Base-by-base conservation (phyloP, 2,113 vertebrate genomes). In the Acrocephalus kingi region DNA sequence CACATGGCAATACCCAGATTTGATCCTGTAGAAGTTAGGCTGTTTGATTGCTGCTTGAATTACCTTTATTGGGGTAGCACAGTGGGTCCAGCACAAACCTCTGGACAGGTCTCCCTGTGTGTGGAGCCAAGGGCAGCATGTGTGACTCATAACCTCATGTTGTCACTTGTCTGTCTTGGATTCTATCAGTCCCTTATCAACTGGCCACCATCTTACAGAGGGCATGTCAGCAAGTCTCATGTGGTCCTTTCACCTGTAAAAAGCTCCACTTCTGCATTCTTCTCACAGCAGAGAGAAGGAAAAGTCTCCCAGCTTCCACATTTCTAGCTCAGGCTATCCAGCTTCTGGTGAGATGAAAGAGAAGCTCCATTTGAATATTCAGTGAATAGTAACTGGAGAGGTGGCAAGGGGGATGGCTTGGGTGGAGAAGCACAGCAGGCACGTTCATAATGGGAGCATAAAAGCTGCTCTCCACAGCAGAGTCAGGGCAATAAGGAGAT, bases 361-460 rank as follows among this genome's bases (percentile, higher is more conserved):
- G 49, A 79, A 78, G 7, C 52, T 62, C 35, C 33, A 17, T 82
- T 82, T 83, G 35, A 64, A 46, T 59, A 17, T 49, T 59, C 15
- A n/a, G 23, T 39, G 43, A 55, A 19, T 22, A 35, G 51, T 45
- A 30, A 21, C 51, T 33, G 48, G 71, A 68, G 20, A 73, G 27
- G 6, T 86, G 59, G 27, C 54, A 35, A 35, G 20, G 43, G 63
- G n/a, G 27, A 13, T 73, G 77, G 18, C 19, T 71, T 49, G n/a
- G 18, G 28, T 75, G 69, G 37, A 37, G 62, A 59, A 64, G 35
- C 43, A 25, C 28, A 55, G 74, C 49, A 52, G 49, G 39, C 45
- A 11, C 1, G 0, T 13, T 27, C 2, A 0, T 55, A 35, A 22
- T 1, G 1, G 33, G 31, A 61, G 12, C 63, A 3, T 15, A 51